phyloP scores from a whole-genome alignment of 2,113 vertebrate species.

The Mormyrus lacerda region DNA sequence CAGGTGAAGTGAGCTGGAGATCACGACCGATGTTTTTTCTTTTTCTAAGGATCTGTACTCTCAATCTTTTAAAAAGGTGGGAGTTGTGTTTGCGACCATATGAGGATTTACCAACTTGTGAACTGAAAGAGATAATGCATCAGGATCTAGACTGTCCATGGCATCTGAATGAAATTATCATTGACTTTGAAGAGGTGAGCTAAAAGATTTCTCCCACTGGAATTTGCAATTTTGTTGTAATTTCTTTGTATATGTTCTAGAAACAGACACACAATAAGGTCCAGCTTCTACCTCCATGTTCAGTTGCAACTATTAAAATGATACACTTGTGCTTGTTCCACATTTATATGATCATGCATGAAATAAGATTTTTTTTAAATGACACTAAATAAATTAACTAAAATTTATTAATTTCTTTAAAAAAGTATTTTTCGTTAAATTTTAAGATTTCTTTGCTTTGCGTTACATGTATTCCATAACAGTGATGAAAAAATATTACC shows the following conservation, averaged over 20 bases:
- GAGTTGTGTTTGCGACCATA: conserved; percentile 94
- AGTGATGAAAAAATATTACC: too few relatives aligned
- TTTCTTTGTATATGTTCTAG: background rate
- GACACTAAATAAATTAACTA: background rate
- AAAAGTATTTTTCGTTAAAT: background rate
- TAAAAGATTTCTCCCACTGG: background rate
- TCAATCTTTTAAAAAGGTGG: conserved; percentile 90
- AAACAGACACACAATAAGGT: background rate
- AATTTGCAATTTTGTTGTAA: background rate
- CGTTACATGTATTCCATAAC: too few relatives aligned
- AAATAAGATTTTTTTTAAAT: background rate
- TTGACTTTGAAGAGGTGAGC: conserved; percentile 88
- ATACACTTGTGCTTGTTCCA: background rate
- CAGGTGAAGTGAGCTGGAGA: background rate
- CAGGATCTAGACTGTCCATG: conserved; percentile 88
- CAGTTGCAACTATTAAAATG: background rate
- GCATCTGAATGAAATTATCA: conserved; percentile 91
- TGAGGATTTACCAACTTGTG: conserved; percentile 88
- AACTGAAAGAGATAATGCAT: conserved; percentile 87
- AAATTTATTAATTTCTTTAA: background rate
- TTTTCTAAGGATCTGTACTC: conserved; percentile 79
- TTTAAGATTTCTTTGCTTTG: too few relatives aligned
- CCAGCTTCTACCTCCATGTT: background rate
- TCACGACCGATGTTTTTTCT: background rate
- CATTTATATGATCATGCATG: background rate